These are phyloP conservation scores for Pagetopsis macropterus DNA, from an alignment of 2,797 vertebrate genomes.

Conservation along the genomic window DNA sequence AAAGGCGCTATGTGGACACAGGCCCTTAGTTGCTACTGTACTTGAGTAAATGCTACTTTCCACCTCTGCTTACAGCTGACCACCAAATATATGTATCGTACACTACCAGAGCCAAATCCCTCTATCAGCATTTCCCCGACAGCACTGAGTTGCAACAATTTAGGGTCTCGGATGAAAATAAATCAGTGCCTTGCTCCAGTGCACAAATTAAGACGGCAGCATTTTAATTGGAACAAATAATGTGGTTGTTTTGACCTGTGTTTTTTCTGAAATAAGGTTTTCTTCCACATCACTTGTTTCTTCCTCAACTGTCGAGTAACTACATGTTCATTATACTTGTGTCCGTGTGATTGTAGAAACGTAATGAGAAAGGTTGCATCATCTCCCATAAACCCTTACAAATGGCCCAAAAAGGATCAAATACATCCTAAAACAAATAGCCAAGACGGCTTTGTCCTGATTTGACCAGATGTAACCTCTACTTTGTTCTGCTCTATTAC, in stretches of 20 bases:
- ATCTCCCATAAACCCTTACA: slow-evolving; percentile 9
- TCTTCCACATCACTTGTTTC: neutral
- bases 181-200: neutral
- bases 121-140: neutral
- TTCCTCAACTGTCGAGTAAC: slow-evolving; percentile 7
- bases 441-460: slow-evolving; percentile 7
- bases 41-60: neutral
- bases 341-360: slow-evolving; percentile 4
- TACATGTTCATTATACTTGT: neutral
- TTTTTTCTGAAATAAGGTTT: neutral
- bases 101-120: slow-evolving; percentile 10
- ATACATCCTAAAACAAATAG: slow-evolving; percentile 28
- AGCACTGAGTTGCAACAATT: neutral
- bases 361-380: neutral
- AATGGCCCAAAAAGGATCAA: slow-evolving; percentile 24
- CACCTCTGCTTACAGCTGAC: neutral
- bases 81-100: neutral
- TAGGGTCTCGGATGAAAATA: neutral
- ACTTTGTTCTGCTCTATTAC: neutral
- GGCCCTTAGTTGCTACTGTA: too few relatives aligned
- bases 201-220: neutral
- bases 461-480: slow-evolving; percentile 21
- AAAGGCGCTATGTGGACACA: too few relatives aligned
- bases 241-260: neutral
- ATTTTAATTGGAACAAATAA: neutral